Conservation (phyloP, 2,113 vertebrate genomes). For the Nothoprocta perdicaria region DNA sequence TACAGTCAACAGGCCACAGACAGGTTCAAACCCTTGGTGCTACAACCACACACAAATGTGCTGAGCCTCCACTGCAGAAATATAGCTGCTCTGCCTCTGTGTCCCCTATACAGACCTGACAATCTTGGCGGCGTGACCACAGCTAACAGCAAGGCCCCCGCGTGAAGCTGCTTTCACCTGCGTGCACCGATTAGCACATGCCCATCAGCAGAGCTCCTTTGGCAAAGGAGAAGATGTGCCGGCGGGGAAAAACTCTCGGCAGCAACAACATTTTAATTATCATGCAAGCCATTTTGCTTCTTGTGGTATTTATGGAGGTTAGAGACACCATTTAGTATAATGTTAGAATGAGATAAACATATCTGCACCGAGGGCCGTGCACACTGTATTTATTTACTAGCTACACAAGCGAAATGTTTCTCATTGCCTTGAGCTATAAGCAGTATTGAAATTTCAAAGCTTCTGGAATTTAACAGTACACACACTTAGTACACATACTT, state of each 20-base stretch:
- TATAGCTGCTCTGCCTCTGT: background rate
- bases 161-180: background rate
- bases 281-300: conserved; percentile 22
- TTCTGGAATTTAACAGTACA: conserved; percentile 35
- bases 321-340: conserved; percentile 22
- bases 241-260: background rate
- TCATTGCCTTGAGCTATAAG: conserved; percentile 34
- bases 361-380: conserved; percentile 29
- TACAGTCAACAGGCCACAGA: background rate
- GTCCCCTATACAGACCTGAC: background rate
- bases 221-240: background rate
- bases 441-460: conserved; percentile 37
- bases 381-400: conserved; percentile 36
- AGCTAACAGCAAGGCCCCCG: accelerated
- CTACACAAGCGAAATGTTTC: conserved; percentile 24
- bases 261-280: conserved; percentile 59
- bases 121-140: background rate
- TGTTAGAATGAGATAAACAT: conserved; percentile 49
- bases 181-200: background rate
- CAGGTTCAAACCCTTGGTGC: background rate
- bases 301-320: conserved; percentile 46
- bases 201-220: background rate
- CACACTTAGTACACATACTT: background rate
- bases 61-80: background rate
- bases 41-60: background rate